phyloP scores from a whole-genome alignment of 2,113 vertebrate species.

The Danionella cerebrum region DNA sequence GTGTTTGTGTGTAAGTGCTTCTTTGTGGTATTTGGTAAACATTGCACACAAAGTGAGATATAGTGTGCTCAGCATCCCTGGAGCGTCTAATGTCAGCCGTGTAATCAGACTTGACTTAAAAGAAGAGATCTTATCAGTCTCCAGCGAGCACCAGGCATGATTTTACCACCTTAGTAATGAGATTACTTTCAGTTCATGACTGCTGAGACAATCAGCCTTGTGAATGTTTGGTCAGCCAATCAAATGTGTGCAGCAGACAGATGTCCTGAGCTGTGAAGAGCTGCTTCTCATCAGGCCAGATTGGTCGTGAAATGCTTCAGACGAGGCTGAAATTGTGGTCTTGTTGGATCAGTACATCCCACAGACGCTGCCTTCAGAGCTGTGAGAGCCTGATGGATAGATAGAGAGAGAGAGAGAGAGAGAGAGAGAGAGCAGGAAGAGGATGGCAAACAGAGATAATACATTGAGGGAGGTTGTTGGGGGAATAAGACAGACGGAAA shows the following conservation, averaged over 20 bases:
- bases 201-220: neutral
- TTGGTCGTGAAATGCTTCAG: neutral
- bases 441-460: neutral
- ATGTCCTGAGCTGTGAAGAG: neutral
- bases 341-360: neutral
- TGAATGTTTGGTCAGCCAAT: neutral
- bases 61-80: neutral
- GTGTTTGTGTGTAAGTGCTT: neutral
- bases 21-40: neutral
- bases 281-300: neutral
- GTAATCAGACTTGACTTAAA: neutral
- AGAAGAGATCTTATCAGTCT: neutral
- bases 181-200: neutral
- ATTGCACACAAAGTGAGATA: neutral
- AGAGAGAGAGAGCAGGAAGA: neutral
- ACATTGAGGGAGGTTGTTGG: neutral
- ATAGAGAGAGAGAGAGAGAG: no score
- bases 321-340: neutral
- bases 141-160: neutral
- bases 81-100: neutral
- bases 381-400: neutral
- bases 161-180: neutral
- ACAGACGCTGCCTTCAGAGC: neutral
- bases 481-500: neutral
- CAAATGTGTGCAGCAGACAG: neutral